These are phyloP conservation scores for Myripristis murdjan DNA, from an alignment of 2,797 vertebrate genomes.

Conservation along the genomic window DNA sequence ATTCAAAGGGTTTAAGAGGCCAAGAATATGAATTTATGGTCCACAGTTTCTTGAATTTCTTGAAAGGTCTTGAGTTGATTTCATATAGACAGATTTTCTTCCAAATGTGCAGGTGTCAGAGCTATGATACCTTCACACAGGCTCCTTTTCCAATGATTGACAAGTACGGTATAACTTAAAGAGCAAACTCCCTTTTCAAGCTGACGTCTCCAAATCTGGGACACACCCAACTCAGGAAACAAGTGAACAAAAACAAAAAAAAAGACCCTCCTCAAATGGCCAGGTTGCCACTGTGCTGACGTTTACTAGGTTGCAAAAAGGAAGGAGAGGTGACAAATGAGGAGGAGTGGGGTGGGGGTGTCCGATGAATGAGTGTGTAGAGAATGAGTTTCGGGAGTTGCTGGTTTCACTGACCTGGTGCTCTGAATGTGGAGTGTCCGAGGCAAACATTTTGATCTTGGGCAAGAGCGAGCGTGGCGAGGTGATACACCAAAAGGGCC, in stretches of 20 bases:
- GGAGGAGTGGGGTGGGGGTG: neutral
- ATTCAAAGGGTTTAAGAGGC: no score
- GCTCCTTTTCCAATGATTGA: neutral
- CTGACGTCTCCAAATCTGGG: neutral
- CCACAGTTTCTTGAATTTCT: no score
- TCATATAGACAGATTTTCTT: no score
- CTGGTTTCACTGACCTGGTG: conserved; percentile 73
- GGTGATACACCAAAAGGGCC: conserved; percentile 65
- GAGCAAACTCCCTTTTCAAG: neutral
- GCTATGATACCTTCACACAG: no score
- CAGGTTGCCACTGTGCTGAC: conserved; percentile 15
- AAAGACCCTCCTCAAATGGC: conserved; percentile 33
- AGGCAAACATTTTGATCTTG: conserved; percentile 64
- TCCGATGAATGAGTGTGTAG: neutral
- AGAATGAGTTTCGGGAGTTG: neutral
- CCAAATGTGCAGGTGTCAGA: no score
- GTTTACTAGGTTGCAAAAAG: conserved; percentile 20
- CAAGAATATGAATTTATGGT: no score
- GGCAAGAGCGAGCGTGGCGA: conserved; percentile 52
- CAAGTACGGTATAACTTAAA: neutral
- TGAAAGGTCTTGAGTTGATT: no score
- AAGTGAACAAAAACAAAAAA: neutral
- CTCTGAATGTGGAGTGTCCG: conserved; percentile 69
- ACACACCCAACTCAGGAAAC: neutral
- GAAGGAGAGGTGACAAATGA: conserved; percentile 40